Conservation (phyloP, 2,797 vertebrate species). For the Coracias cyanogaster region DNA sequence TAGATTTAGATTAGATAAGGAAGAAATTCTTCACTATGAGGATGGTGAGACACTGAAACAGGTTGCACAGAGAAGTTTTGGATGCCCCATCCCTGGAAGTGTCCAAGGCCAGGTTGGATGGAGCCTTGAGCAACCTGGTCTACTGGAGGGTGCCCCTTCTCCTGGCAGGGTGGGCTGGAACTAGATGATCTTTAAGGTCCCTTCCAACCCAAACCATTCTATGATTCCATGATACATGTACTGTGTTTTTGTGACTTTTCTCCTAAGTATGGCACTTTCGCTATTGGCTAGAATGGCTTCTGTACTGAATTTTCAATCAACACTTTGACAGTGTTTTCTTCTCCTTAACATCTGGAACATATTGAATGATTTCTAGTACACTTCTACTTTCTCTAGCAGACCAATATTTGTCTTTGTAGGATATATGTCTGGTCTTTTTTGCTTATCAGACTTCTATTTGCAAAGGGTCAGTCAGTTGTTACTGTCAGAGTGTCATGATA, state of each 20-base stretch:
- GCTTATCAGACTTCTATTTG: constrained; percentile 31
- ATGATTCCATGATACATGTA: not conserved
- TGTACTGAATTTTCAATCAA: constrained; percentile 6
- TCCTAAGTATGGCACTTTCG: not conserved
- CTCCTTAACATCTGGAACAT: constrained; percentile 3
- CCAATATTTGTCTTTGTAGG: constrained; percentile 6
- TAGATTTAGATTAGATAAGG: not conserved
- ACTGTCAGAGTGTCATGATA: not conserved
- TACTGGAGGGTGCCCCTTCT: not conserved
- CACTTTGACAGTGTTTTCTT: not conserved
- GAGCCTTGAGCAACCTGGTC: not conserved
- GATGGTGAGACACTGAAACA: not conserved
- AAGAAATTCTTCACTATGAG: not conserved
- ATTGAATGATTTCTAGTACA: constrained; percentile 1
- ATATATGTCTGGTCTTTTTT: not conserved
- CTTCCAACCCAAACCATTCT: not conserved
- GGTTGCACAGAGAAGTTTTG: not conserved
- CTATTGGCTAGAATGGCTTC: not conserved
- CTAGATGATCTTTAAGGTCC: not conserved
- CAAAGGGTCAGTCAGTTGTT: not conserved
- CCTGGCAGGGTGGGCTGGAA: not conserved
- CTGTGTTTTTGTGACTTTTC: not conserved
- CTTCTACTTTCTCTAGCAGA: not conserved
- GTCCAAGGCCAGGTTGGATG: not conserved
- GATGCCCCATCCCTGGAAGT: not conserved